Evolutionary conservation across 1,140 invertebrate species (phyloP).

Genomic region (Caerostris extrusa): DNA sequence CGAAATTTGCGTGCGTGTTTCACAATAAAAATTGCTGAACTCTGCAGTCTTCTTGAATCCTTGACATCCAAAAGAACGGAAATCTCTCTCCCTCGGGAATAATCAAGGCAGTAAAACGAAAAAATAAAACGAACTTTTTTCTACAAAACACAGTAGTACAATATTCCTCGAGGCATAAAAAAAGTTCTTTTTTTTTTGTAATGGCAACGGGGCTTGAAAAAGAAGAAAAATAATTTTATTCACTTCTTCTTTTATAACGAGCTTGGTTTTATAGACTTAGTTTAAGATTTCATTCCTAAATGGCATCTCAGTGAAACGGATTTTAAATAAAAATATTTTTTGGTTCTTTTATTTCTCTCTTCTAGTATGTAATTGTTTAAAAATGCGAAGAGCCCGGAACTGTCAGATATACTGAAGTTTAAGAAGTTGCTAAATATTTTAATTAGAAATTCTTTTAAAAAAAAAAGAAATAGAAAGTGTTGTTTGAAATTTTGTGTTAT

Average conservation of each 20-base stretch:
- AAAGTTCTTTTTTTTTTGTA: background rate
- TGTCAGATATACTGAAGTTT: too few relatives aligned
- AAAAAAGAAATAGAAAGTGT: too few relatives aligned
- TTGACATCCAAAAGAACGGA: background rate
- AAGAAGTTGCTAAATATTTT: too few relatives aligned
- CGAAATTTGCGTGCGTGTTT: background rate
- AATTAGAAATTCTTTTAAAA: too few relatives aligned
- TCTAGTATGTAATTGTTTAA: background rate
- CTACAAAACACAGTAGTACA: background rate
- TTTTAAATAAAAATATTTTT: background rate
- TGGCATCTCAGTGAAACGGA: background rate
- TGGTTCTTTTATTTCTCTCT: background rate
- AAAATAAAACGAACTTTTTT: background rate
- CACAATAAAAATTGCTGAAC: background rate
- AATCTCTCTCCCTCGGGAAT: background rate
- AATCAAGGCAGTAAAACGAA: slow-evolving; percentile 10
- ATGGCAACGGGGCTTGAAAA: background rate
- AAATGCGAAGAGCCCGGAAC: background rate
- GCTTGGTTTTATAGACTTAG: background rate
- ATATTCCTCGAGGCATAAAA: background rate
- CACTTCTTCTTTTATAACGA: background rate
- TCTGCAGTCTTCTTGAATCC: background rate
- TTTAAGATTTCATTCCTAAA: slow-evolving; percentile 6
- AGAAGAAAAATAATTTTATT: background rate
- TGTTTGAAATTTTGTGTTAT: too few relatives aligned